These are phyloP conservation scores for Trichopria drosophilae DNA, from an alignment of 2,888 invertebrate genomes.

Conservation along the genomic window DNA sequence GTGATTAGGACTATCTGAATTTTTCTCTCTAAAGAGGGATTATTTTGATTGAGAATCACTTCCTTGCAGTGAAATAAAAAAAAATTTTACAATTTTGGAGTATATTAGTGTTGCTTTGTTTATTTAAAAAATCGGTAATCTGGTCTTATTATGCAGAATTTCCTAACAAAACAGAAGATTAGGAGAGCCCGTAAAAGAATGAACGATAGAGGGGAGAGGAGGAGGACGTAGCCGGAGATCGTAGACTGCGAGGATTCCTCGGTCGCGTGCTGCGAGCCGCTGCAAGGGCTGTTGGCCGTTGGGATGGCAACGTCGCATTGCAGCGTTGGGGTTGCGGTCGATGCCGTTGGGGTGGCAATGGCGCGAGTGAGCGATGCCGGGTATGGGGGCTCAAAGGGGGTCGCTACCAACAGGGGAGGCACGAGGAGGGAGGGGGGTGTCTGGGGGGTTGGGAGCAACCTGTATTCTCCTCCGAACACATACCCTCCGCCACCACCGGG, in stretches of 20 bases:
- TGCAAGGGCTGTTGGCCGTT: conserved; percentile 57
- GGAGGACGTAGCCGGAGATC: conserved; percentile 8
- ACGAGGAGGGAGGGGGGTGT: conserved; percentile 6
- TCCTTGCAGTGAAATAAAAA: too few relatives aligned
- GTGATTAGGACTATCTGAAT: too few relatives aligned
- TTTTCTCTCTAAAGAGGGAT: too few relatives aligned
- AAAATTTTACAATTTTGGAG: too few relatives aligned
- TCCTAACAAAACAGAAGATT: too few relatives aligned
- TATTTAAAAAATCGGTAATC: too few relatives aligned
- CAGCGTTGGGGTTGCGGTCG: conserved; percentile 58
- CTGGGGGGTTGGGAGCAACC: conserved; percentile 12
- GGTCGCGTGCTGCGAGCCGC: conserved; percentile 33
- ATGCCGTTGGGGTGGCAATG: conserved; percentile 51
- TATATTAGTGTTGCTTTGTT: too few relatives aligned
- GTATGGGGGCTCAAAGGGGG: conserved; percentile 9
- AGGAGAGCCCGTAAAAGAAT: too few relatives aligned
- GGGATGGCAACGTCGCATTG: conserved; percentile 60
- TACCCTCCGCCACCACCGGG: conserved; percentile 18
- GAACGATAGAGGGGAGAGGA: conserved; percentile 22
- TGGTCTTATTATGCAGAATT: too few relatives aligned
- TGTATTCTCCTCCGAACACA: conserved; percentile 26
- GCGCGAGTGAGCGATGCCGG: conserved; percentile 38
- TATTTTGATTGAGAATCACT: too few relatives aligned
- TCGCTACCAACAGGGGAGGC: too few relatives aligned
- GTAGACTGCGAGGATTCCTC: conserved; percentile 19